Evolutionary conservation across 1,140 invertebrate species (phyloP), one percentile per base, ranked within the genome.

Genomic region (Dreissena polymorpha): DNA sequence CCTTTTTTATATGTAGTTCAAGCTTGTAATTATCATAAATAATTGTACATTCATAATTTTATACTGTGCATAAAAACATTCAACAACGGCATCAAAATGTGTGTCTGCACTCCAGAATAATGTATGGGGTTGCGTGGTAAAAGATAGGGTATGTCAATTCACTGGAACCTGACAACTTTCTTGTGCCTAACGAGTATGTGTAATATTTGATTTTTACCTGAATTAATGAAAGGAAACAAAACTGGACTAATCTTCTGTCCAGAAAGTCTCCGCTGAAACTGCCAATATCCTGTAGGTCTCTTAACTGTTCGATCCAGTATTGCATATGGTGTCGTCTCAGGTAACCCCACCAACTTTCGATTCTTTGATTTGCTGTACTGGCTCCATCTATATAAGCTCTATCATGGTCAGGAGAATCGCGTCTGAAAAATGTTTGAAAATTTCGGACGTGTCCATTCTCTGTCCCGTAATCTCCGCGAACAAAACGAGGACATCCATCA

Each of bases 341-440:
- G 69, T 78, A 55, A 2, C 74, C 39, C 86, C 86, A 86, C 23
- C 65, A 87, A 65, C 68, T 74, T 83, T 87, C 85, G 53, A 86
- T 87, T 68, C 86, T 65, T 68, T 87, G 86, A 60, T 86, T 87
- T 14, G 25, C 51, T 21, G 82, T 87, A 51, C 86, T 88, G 60
- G 63, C n/a, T 3, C 85, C 86, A 18, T 78, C 79, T n/a, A 87
- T 73, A 64, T 85, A 87, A 21, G 65, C 21, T 57, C 23, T 39
- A 63, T 64, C 63, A 12, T 82, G 39, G 57, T 68, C 64, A 50
- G 12, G n/a, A 14, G 51, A 55, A 18, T 84, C 51, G 16, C 55
- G 50, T 23, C 82, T 64, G 18, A 86, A 80, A 53, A 75, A 55
- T 16, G 27, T 16, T 77, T 88, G 85, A 10, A 86, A 53, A 8